Base-by-base conservation (phyloP, 2,888 invertebrate species). In the Caenorhabditis japonica region DNA sequence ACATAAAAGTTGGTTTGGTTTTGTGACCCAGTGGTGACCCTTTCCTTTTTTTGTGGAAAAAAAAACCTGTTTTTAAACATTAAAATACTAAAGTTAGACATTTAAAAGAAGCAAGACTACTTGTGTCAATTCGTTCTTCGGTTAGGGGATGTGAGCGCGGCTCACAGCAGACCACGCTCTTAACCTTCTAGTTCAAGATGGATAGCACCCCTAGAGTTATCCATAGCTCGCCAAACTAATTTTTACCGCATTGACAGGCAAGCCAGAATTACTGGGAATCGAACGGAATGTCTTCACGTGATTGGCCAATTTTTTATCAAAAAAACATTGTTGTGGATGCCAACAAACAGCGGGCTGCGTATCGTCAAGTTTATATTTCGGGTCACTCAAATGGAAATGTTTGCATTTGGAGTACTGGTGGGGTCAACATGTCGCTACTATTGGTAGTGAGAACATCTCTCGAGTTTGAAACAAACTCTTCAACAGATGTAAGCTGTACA, bases 321-420 rank as follows among this genome's bases (percentile, higher is more conserved):
- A 56, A 58, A 5, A 23, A 59, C 7, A 39, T 27, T 23, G 55
- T 47, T 1, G 25, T 10, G 0, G 62, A 71, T 7, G 39, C 36
- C 0, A 64, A 66, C 13, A 17, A 33, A 7, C 52, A 64, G 21
- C 58, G 53, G 1, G n/a, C 60, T 4, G 34, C 64, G 0, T 60
- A 53, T 4, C 47, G 64, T 7, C 73, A 73, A 61, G 43, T 73
- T 10, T 66, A 73, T 15, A 5, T 73, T 2, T 60, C 66, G 25
- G 73, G 73, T 10, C 66, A 73, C 33, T 47, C 66, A 1, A 66
- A 66, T 7, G 73, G 73, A 36, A 51, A 49, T 7, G 56, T 73
- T 7, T 73, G 53, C n/a, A 21, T 73, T 4, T 73, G 60, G 60
- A 13, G 52, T 17, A 41, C 59, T 15, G 73, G 66, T n/a, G 66